Percentiles rank a stretch among this genome's conserved stretches.
Conservation (phyloP, 2,113 vertebrate genomes). For the Centropus unirufus region DNA sequence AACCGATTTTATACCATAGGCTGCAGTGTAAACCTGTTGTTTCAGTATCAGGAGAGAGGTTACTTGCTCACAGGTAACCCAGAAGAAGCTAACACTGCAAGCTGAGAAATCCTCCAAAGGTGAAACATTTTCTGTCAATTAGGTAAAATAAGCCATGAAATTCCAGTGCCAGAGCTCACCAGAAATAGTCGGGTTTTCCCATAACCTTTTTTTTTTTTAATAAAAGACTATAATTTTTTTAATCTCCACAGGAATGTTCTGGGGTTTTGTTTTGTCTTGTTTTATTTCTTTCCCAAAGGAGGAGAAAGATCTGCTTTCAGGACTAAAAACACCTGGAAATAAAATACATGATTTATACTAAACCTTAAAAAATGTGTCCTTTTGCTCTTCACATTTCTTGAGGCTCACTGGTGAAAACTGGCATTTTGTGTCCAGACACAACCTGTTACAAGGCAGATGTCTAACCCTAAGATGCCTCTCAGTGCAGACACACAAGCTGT, state of each 20-base stretch:
- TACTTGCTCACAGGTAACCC: not conserved
- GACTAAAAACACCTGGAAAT: slow-evolving; percentile 55
- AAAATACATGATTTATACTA: slow-evolving; percentile 33
- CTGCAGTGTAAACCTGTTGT: not conserved
- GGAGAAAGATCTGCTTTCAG: slow-evolving; percentile 26
- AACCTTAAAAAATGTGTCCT: slow-evolving; percentile 18
- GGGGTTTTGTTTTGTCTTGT: slow-evolving; percentile 45
- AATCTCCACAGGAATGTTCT: slow-evolving; percentile 53
- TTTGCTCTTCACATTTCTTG: slow-evolving; percentile 4
- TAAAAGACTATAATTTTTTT: slow-evolving; percentile 6
- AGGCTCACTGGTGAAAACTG: slow-evolving; percentile 26
- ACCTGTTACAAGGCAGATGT: slow-evolving; percentile 22
- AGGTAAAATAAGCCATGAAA: not conserved
- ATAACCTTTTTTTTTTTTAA: not conserved
- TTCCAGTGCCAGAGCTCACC: not conserved
- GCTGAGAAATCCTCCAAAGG: not conserved
- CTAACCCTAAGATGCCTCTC: not conserved
- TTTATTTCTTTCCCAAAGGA: slow-evolving; percentile 40
- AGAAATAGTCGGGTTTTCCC: not conserved
- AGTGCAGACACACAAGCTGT: not conserved
- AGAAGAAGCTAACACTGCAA: not conserved
- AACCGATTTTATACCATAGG: not conserved
- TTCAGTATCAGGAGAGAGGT: not conserved
- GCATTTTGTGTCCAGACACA: not conserved
- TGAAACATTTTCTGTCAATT: slow-evolving; percentile 4